Conservation (phyloP, 2,113 vertebrate species). For the Eublepharis macularius region DNA sequence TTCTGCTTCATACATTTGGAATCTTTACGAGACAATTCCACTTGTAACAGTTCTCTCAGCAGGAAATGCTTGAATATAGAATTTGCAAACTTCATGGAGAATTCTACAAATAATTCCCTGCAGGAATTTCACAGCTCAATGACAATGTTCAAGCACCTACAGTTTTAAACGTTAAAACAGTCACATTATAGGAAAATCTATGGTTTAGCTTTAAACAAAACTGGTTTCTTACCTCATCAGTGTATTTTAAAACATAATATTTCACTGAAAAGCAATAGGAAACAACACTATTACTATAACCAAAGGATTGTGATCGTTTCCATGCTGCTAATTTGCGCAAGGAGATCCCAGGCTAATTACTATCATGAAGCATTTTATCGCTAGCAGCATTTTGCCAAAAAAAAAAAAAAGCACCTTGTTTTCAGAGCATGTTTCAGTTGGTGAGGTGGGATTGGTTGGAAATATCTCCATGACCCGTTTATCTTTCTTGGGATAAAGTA, state of each 20-base stretch:
- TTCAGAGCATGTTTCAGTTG: background rate
- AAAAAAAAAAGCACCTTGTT: background rate
- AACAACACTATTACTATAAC: background rate
- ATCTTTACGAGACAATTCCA: too few species aligned
- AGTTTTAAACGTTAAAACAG: slow-evolving; percentile 9
- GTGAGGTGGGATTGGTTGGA: background rate
- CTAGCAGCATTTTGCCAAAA: background rate
- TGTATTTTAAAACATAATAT: background rate
- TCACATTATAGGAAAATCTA: slow-evolving; percentile 7
- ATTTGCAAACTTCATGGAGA: slow-evolving; percentile 33
- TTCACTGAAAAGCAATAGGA: background rate
- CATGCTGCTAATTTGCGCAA: background rate
- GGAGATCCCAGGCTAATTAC: background rate
- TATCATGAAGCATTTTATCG: slow-evolving; percentile 12
- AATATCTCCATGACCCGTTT: background rate
- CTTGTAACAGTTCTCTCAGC: too few species aligned
- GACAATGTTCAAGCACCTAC: background rate
- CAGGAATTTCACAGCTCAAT: slow-evolving; percentile 39
- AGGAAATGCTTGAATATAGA: background rate
- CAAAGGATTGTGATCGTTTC: background rate
- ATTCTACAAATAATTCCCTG: slow-evolving; percentile 55
- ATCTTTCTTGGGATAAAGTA: too few species aligned
- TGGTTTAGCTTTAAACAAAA: slow-evolving; percentile 9
- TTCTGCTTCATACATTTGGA: too few species aligned
- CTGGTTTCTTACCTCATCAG: background rate